A percentile compares a stretch with the other conserved stretches of the same genome.
Evolutionary conservation across 2,113 vertebrate genomes (phyloP).

Genomic region (Buteo buteo): DNA sequence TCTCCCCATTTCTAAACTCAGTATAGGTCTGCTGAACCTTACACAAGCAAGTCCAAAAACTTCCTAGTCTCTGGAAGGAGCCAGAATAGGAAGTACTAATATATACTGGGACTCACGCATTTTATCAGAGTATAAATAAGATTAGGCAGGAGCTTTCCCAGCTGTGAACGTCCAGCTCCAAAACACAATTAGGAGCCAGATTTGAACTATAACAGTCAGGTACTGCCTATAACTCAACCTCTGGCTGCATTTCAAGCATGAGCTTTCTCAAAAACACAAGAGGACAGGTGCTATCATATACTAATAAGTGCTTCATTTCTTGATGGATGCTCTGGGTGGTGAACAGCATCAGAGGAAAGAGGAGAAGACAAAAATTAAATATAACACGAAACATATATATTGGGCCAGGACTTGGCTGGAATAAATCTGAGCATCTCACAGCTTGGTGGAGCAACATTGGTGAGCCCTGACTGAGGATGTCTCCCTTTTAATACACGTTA

Average conservation of each 20-base stretch:
- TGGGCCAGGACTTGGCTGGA: neutral
- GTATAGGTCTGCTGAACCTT: neutral
- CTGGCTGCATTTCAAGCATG: neutral
- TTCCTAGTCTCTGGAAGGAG: neutral
- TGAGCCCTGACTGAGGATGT: neutral
- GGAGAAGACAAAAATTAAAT: neutral
- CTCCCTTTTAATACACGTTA: neutral
- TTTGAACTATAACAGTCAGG: neutral
- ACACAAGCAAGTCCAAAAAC: neutral
- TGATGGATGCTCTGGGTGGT: neutral
- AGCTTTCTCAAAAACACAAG: neutral
- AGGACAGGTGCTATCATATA: neutral
- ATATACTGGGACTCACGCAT: neutral
- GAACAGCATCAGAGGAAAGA: neutral
- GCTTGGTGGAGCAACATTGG: neutral
- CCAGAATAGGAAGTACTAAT: neutral
- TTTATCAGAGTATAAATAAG: neutral
- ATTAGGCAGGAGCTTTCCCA: neutral
- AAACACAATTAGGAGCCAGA: neutral
- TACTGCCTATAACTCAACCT: neutral
- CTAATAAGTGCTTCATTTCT: neutral
- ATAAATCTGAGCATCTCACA: constrained; percentile 26
- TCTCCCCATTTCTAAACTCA: neutral
- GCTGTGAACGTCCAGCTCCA: neutral
- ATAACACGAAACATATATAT: neutral